Evolutionary conservation across 2,888 invertebrate species (phyloP).

Genomic region (Ceriagrion tenellum): DNA sequence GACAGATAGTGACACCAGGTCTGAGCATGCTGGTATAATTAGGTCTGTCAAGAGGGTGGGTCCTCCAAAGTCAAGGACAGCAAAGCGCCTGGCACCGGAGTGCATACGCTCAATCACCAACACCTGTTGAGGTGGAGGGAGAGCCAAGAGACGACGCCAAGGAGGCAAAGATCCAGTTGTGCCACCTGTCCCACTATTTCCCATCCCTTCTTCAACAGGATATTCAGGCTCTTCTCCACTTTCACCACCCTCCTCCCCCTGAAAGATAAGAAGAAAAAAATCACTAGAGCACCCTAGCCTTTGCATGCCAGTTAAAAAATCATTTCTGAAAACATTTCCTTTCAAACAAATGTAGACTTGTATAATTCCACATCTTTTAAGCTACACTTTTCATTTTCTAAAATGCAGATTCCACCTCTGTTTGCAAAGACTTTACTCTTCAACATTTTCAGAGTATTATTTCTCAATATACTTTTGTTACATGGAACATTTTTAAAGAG

Average conservation of each 20-base stretch:
- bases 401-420: too few relatives aligned
- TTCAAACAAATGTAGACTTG: too few relatives aligned
- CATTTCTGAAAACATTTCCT: too few relatives aligned
- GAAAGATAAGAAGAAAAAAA: background rate
- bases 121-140: constrained; percentile 89
- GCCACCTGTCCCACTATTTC: background rate
- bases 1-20: constrained; percentile 91
- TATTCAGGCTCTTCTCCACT: constrained; percentile 34
- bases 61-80: constrained; percentile 94
- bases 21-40: constrained; percentile 89
- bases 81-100: constrained; percentile 94
- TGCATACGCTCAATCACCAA: constrained; percentile 96
- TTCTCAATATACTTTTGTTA: too few relatives aligned
- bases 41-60: constrained; percentile 92
- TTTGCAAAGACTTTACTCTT: too few relatives aligned
- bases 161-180: constrained; percentile 76
- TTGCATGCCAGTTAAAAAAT: too few relatives aligned
- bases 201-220: background rate
- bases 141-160: constrained; percentile 88
- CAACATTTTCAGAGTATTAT: too few relatives aligned
- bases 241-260: constrained; percentile 54
- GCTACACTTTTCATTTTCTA: too few relatives aligned
- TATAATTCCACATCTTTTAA: too few relatives aligned
- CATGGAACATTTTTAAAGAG: too few relatives aligned
- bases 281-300: background rate